These are phyloP conservation scores for Sebastes minor DNA, from an alignment of 2,797 vertebrate species.

Conservation along the genomic window DNA sequence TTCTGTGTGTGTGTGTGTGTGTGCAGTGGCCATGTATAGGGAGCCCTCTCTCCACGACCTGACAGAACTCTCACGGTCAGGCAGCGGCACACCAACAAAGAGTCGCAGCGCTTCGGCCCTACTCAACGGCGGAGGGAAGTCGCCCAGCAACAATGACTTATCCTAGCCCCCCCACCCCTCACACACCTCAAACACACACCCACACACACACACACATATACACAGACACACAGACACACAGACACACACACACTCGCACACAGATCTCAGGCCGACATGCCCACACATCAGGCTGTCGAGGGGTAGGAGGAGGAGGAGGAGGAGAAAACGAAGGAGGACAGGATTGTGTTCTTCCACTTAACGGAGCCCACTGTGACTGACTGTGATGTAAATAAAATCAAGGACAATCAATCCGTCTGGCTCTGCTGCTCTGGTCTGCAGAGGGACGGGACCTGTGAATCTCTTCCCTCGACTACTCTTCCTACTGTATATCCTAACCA, in stretches of 20 bases:
- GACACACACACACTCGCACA: constrained; percentile 21
- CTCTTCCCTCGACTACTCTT: constrained; percentile 50
- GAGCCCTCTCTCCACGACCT: constrained; percentile 84
- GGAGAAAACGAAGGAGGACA: constrained; percentile 22
- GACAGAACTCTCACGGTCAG: constrained; percentile 83
- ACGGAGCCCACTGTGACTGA: constrained; percentile 80
- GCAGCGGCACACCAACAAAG: constrained; percentile 82
- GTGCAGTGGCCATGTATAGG: constrained; percentile 82
- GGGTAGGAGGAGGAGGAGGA: constrained; percentile 34
- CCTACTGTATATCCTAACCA: constrained; percentile 51
- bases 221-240: constrained; percentile 1
- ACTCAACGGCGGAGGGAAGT: constrained; percentile 80
- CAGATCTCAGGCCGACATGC: constrained; percentile 74
- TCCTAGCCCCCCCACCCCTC: constrained; percentile 73
- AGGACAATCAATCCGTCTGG: constrained; percentile 74
- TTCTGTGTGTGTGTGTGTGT: constrained; percentile 12
- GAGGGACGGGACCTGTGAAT: constrained; percentile 47
- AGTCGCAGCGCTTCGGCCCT: constrained; percentile 82
- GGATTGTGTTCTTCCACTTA: constrained; percentile 66
- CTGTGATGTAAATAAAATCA: constrained; percentile 80
- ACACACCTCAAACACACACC: not conserved
- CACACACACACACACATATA: not conserved
- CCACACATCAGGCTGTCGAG: constrained; percentile 61
- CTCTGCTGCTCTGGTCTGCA: constrained; percentile 61
- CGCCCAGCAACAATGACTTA: constrained; percentile 80